These are phyloP conservation scores for Trichonephila clavipes DNA, from an alignment of 1,140 invertebrate species.

Conservation along the genomic window DNA sequence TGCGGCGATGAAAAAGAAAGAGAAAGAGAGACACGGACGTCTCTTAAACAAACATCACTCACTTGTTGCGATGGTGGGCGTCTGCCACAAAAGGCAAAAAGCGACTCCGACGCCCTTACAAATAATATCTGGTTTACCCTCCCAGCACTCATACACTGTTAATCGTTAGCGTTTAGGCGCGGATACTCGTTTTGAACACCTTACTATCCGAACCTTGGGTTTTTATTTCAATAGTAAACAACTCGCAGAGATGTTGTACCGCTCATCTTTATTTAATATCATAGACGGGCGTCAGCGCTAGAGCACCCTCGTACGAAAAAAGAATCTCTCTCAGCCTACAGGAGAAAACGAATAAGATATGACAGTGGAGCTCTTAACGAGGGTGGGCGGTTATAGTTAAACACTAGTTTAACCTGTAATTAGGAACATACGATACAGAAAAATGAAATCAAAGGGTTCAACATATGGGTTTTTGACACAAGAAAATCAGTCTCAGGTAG, in stretches of 20 bases:
- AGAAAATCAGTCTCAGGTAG: too few relatives aligned
- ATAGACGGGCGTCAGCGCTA: not conserved
- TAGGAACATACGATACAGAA: not conserved
- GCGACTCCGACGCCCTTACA: conserved; percentile 17
- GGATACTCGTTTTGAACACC: not conserved
- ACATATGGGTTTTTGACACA: not conserved
- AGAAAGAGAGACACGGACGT: conserved; percentile 13
- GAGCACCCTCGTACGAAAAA: not conserved
- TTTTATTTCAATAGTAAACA: conserved; percentile 24
- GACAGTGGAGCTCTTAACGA: not conserved
- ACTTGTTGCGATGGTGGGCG: conserved; percentile 23
- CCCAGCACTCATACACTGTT: not conserved
- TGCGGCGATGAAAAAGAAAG: not conserved
- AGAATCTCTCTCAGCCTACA: not conserved
- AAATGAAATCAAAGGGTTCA: not conserved
- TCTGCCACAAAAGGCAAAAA: conserved; percentile 18
- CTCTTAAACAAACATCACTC: conserved; percentile 39
- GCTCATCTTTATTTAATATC: not conserved
- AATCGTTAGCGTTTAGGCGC: conserved; percentile 20
- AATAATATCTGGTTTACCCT: conserved; percentile 12
- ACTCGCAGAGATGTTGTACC: not conserved
- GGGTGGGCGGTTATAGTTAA: conserved; percentile 24
- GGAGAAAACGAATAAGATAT: not conserved
- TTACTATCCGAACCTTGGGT: not conserved
- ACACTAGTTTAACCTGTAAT: not conserved